Conservation (phyloP, 2,113 vertebrate genomes). For the Pangasianodon hypophthalmus region DNA sequence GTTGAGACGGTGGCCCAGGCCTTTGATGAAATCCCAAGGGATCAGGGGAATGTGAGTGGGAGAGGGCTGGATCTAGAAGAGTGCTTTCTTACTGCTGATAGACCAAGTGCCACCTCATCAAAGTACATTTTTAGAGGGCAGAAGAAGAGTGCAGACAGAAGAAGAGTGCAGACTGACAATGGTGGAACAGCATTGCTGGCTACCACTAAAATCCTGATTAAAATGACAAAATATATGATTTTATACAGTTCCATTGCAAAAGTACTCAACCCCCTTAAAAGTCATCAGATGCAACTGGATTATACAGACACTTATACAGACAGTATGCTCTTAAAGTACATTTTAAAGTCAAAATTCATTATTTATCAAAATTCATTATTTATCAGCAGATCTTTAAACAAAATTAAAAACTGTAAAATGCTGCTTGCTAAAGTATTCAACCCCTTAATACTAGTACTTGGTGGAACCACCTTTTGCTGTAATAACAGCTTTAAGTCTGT, state of each 20-base stretch:
- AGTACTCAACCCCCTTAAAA: not conserved
- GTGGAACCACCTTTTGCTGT: not conserved
- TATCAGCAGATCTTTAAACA: not conserved
- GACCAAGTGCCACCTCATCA: constrained; percentile 38
- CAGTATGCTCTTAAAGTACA: not conserved
- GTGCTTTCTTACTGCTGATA: not conserved
- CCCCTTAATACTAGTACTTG: not conserved
- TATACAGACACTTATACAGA: not conserved
- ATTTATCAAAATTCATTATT: not conserved
- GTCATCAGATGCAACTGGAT: not conserved
- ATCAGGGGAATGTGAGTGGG: constrained; percentile 51
- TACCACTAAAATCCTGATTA: constrained; percentile 26
- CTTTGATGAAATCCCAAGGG: constrained; percentile 38
- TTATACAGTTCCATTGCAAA: not conserved
- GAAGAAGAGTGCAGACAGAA: constrained; percentile 17
- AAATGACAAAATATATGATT: not conserved
- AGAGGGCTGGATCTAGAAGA: not conserved
- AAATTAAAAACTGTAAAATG: not conserved
- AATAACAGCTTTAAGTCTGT: not conserved
- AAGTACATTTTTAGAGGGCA: constrained; percentile 21
- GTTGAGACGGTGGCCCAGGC: constrained; percentile 37
- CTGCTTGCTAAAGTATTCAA: not conserved
- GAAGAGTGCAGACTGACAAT: constrained; percentile 7
- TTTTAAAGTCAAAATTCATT: not conserved
- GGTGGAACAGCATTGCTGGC: not conserved